Conservation (phyloP, 53 echinoderm and acorn worm species). For the Stichopus horrens region DNA sequence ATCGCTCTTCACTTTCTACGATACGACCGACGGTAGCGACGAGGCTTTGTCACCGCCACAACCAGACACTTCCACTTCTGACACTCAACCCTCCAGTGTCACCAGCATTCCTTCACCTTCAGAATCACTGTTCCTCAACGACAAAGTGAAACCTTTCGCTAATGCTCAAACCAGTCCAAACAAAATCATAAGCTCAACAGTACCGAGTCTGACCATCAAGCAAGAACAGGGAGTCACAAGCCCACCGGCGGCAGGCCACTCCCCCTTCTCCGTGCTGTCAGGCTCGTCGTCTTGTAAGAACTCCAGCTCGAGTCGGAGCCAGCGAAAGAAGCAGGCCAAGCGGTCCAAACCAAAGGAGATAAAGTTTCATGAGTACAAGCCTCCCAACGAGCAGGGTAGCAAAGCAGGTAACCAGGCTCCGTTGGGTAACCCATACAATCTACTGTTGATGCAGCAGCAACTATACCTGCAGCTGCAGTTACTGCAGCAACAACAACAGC, state of each 20-base stretch:
- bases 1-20: constrained; percentile 65
- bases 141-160: constrained; percentile 45
- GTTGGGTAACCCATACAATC: constrained; percentile 72
- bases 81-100: constrained; percentile 52
- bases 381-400: constrained; percentile 86
- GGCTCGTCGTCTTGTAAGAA: constrained; percentile 47
- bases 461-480: constrained; percentile 89
- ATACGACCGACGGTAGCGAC: constrained; percentile 60
- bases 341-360: constrained; percentile 96
- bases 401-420: constrained; percentile 61
- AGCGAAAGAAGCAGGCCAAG: constrained; percentile 89
- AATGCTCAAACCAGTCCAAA: constrained; percentile 48
- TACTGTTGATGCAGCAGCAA: constrained; percentile 94
- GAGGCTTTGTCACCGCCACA: constrained; percentile 82
- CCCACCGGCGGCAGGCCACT: constrained; percentile 58
- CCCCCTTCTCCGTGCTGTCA: constrained; percentile 51
- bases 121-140: constrained; percentile 58
- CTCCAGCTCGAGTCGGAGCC: constrained; percentile 58
- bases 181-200: constrained; percentile 39
- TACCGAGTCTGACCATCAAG: constrained; percentile 64
- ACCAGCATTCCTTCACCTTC: constrained; percentile 74
- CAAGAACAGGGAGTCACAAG: constrained; percentile 89
- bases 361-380: constrained; percentile 98
- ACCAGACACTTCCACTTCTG: constrained; percentile 58
- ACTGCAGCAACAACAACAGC: constrained; percentile 89